Evolutionary conservation across 2,113 vertebrate species (phyloP).

Genomic region (Ammodramus savannarum): DNA sequence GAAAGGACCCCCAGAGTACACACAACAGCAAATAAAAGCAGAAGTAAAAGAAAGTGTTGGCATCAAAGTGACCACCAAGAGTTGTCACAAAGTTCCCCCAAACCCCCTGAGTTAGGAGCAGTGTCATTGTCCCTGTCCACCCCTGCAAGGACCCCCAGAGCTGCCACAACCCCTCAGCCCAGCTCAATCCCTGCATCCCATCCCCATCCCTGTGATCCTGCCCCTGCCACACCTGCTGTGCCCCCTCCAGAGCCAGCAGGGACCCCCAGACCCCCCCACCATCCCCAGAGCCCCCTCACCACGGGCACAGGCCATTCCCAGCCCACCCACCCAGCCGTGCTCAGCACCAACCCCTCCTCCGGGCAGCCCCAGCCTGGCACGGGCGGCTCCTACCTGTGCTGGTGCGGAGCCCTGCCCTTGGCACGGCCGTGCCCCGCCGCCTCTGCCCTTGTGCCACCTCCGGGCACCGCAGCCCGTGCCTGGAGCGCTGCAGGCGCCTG

Average conservation of each 20-base stretch:
- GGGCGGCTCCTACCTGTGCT: conserved; percentile 15
- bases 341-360: accelerated
- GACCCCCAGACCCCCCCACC: neutral
- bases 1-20: neutral
- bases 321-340: neutral
- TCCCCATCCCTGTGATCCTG: neutral
- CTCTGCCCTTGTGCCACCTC: neutral
- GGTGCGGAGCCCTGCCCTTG: neutral
- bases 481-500: neutral
- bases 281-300: neutral
- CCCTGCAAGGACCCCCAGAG: neutral
- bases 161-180: neutral
- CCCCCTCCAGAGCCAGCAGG: neutral
- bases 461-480: neutral
- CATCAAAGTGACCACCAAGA: neutral
- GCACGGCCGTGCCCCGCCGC: neutral
- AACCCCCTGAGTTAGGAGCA: accelerated
- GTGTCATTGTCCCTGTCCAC: too few relatives aligned
- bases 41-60: neutral
- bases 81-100: neutral
- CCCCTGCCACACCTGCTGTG: too few relatives aligned
- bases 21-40: neutral
- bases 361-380: neutral
- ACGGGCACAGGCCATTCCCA: accelerated
- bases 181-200: neutral